These are phyloP conservation scores for Bungarus multicinctus DNA, from an alignment of 2,113 vertebrate species.

Conservation along the genomic window DNA sequence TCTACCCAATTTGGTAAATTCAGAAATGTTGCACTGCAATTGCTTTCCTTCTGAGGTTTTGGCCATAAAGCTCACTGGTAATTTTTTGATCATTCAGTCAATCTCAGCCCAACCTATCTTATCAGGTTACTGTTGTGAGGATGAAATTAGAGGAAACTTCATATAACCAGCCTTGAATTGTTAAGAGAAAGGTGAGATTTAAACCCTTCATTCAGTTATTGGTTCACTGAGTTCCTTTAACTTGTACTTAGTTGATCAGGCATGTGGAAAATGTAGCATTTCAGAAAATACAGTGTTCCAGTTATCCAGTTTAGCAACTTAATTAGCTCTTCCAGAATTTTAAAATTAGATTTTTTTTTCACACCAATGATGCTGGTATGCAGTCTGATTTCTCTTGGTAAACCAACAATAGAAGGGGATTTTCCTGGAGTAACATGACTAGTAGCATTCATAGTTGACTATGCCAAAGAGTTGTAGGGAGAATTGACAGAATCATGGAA, in stretches of 20 bases:
- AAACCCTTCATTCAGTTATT: neutral
- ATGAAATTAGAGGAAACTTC: neutral
- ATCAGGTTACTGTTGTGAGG: neutral
- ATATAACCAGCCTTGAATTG: neutral
- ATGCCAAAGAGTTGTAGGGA: neutral
- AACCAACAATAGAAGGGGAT: neutral
- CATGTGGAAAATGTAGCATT: neutral
- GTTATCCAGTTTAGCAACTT: neutral
- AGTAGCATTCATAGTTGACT: neutral
- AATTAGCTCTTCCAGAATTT: neutral
- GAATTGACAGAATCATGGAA: neutral
- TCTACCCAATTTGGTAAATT: neutral
- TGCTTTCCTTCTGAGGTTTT: neutral
- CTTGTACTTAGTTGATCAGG: neutral
- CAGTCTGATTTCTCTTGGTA: neutral
- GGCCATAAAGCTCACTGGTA: neutral
- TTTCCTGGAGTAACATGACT: neutral
- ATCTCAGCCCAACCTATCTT: neutral
- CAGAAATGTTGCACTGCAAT: neutral
- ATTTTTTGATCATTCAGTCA: neutral
- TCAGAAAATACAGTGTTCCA: neutral
- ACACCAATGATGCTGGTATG: neutral
- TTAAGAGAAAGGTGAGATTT: neutral
- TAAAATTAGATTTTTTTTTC: neutral
- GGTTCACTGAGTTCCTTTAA: neutral